Percentiles rank a stretch among this genome's conserved stretches.
Evolutionary conservation across 2,888 invertebrate species (phyloP).

Genomic region (Pyrrhosoma nymphula): DNA sequence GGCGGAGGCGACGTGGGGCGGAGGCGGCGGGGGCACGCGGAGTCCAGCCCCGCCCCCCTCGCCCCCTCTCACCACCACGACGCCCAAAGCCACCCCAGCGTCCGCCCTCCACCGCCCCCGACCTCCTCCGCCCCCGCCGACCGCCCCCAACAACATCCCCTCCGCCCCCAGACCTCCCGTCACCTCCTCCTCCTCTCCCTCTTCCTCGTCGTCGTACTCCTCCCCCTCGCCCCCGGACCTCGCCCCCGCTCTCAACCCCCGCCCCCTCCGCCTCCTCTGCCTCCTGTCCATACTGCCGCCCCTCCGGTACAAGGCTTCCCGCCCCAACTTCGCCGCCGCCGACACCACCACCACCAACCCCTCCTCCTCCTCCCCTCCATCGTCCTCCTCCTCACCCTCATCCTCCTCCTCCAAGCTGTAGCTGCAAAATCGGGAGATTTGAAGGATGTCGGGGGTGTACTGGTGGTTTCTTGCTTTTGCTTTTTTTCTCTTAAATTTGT

Average conservation of each 20-base stretch:
- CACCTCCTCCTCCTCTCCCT: constrained; percentile 69
- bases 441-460: background rate
- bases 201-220: constrained; percentile 70
- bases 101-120: background rate
- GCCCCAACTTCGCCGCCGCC: constrained; percentile 67
- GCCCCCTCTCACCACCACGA: constrained; percentile 7
- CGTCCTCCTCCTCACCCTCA: constrained; percentile 68
- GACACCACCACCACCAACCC: constrained; percentile 59
- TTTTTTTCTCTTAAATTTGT: no score
- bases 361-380: constrained; percentile 71
- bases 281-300: constrained; percentile 67
- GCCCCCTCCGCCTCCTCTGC: constrained; percentile 71
- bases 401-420: constrained; percentile 74
- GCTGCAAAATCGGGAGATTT: constrained; percentile 70
- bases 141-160: constrained; percentile 2
- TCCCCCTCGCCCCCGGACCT: constrained; percentile 69
- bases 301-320: constrained; percentile 42
- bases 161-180: background rate
- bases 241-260: constrained; percentile 48
- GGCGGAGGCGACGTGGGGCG: background rate
- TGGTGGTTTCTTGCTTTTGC: no score
- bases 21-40: constrained; percentile 21
- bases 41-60: constrained; percentile 38
- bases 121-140: background rate
- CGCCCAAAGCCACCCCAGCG: background rate